phyloP scores from a whole-genome alignment of 2,113 vertebrate species.

The Caretta caretta region DNA sequence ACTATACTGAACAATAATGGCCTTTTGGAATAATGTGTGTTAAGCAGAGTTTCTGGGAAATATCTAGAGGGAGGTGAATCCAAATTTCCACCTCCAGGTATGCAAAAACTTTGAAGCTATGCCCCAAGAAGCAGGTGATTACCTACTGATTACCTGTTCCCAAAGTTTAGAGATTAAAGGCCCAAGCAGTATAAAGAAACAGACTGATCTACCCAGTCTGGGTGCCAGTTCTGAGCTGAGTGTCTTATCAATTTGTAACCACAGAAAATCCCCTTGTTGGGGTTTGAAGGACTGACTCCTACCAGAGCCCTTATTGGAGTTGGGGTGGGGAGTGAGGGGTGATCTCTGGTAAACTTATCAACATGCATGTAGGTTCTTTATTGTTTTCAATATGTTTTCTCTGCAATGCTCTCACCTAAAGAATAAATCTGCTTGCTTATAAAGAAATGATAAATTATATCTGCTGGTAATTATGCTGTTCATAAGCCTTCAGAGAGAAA shows the following conservation, averaged over 20 bases:
- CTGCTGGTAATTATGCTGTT: background rate
- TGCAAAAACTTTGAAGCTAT: background rate
- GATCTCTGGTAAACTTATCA: background rate
- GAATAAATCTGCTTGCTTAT: too few relatives aligned
- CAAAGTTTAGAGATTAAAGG: background rate
- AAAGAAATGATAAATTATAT: too few relatives aligned
- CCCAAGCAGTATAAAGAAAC: background rate
- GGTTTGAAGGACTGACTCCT: background rate
- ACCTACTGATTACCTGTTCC: background rate
- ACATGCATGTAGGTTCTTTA: background rate
- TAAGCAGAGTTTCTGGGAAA: too few relatives aligned
- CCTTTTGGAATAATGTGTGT: too few relatives aligned
- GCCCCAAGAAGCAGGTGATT: background rate
- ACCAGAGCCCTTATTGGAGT: background rate
- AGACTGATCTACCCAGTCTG: background rate
- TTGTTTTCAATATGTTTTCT: too few relatives aligned
- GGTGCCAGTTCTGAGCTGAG: background rate
- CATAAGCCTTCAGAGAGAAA: background rate
- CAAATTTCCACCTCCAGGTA: background rate
- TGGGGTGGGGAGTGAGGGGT: background rate
- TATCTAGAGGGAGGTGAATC: too few relatives aligned
- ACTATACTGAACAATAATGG: too few relatives aligned
- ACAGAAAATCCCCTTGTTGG: background rate
- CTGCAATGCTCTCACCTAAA: too few relatives aligned
- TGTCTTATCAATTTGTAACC: too few relatives aligned